Conservation (phyloP, 2,113 vertebrate genomes). For the Nipponia nippon region DNA sequence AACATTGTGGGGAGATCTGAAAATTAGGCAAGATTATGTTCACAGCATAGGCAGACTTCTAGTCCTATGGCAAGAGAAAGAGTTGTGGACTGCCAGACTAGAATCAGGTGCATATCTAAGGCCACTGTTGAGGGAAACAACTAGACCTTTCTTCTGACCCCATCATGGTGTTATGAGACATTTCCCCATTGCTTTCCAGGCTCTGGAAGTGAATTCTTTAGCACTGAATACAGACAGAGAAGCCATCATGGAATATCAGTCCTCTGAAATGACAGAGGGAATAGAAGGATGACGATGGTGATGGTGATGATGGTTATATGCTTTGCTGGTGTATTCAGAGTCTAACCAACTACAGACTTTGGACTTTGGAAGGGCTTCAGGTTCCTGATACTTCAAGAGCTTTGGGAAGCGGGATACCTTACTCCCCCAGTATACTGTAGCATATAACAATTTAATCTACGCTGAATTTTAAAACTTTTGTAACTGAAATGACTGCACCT, state of each 20-base stretch:
- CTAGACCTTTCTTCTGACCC: background rate
- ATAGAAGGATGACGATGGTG: background rate
- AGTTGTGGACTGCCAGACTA: background rate
- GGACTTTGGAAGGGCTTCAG: background rate
- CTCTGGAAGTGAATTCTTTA: background rate
- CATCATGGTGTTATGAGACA: rapidly evolving
- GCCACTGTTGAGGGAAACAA: background rate
- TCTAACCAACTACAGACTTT: background rate
- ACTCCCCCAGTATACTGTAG: background rate
- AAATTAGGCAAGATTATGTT: background rate
- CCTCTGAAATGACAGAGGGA: background rate
- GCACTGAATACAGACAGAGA: background rate
- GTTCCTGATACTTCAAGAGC: background rate
- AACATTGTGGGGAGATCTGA: background rate
- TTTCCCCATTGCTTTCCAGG: background rate
- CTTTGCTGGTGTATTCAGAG: background rate
- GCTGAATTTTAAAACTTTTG: background rate
- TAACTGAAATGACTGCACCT: background rate
- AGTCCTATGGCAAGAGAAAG: background rate
- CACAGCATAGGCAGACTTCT: background rate
- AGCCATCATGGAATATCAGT: background rate
- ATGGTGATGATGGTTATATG: background rate
- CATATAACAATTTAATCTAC: background rate
- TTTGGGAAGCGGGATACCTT: background rate
- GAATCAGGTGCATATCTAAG: background rate